These are phyloP conservation scores for Ypsolopha scabrella DNA, from an alignment of 2,888 invertebrate genomes.

Conservation along the genomic window DNA sequence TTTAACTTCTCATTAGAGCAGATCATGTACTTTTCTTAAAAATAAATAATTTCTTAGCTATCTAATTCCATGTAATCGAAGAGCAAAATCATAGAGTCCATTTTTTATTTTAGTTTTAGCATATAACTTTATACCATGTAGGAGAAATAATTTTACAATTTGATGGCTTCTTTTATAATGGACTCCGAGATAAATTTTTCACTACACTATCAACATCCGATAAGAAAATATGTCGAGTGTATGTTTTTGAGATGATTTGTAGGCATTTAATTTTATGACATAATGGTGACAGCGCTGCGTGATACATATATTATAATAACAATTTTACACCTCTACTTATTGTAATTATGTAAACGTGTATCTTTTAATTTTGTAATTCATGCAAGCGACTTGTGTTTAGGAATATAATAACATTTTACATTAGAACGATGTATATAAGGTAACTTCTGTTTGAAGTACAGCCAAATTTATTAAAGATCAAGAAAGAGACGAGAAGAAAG, in stretches of 20 bases:
- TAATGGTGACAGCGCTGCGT: constrained; percentile 2
- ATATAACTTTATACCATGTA: background rate
- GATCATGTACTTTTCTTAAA: no score
- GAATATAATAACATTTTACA: background rate
- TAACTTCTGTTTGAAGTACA: no score
- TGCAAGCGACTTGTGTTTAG: background rate
- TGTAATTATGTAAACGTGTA: no score
- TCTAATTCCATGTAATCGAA: constrained; percentile 11
- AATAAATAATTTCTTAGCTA: no score
- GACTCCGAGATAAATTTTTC: background rate
- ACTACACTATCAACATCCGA: background rate
- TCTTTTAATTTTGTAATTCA: background rate
- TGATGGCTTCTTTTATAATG: constrained; percentile 17
- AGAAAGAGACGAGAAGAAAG: no score
- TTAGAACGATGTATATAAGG: background rate
- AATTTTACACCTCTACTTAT: background rate
- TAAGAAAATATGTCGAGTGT: background rate
- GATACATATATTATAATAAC: background rate
- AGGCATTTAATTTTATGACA: constrained; percentile 6
- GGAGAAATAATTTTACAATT: constrained; percentile 2
- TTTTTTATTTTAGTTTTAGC: constrained; percentile 20
- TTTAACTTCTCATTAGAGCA: no score
- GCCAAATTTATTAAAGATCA: no score
- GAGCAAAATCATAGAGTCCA: constrained; percentile 34
- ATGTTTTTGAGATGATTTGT: background rate